Evolutionary conservation across 2,888 invertebrate species (phyloP), one percentile per base, ranked within the genome.

Genomic region (Drosophila melanosoma): DNA sequence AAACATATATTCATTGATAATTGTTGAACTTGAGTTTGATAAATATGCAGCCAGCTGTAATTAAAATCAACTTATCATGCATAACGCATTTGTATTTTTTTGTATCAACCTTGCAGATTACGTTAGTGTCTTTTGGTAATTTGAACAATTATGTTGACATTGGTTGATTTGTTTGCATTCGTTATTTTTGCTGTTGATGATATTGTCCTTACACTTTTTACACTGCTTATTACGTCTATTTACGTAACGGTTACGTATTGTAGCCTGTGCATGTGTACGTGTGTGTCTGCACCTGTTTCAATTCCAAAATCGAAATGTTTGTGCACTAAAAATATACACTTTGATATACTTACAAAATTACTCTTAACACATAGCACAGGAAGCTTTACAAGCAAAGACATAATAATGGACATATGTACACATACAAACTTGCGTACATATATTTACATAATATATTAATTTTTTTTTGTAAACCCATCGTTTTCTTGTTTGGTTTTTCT

Each of bases 161-260:
- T 79, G 65, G 69, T 26, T 71, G 53, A 40, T 65, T 79, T 69
- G 81, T 56, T 69, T 73, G 60, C 49, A 54, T 65, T 45, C 10
- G n/a, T 11, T 54, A 48, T 45, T 57, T 17, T 63, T 67, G 60
- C 42, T 69, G 29, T 29, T 64, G 45, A 61, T 69, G 49, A 53
- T 45, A 32, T 54, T 36, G 51, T 57, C 62, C 36, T 63, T 63
- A 6, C 66, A 64, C 58, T 49, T 70, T 67, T 76, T 71, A 67
- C 67, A 66, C 45, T 73, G 78, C 78, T 64, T 78, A 82, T 79
- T 81, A 82, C 79, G 79, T 76, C 51, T 76, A 66, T 76, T 79
- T 79, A 75, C 66, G 73, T 76, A 76, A 74, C 70, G 61, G 69
- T 70, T 54, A 45, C 45, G 45, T 23, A 45, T 45, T 23, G 45